These are phyloP conservation scores for Leptodactylus fuscus DNA, from an alignment of 2,113 vertebrate species.

Conservation along the genomic window DNA sequence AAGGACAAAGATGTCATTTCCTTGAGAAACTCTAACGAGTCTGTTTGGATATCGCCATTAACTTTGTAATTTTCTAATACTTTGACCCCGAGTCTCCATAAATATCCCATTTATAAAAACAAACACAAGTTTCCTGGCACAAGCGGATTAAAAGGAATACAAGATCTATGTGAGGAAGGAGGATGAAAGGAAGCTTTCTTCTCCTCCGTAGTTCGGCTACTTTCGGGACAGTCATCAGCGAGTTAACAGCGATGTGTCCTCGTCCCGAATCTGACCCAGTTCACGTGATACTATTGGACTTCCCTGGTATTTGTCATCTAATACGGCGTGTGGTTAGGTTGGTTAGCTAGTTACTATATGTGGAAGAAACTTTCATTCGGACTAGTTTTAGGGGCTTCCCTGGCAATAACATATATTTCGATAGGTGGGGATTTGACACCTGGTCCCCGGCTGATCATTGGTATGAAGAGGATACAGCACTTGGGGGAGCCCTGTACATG, in stretches of 20 bases:
- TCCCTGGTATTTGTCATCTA: too few relatives aligned
- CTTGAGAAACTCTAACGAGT: constrained; percentile 55
- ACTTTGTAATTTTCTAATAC: constrained; percentile 51
- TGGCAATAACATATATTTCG: too few relatives aligned
- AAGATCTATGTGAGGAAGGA: constrained; percentile 15
- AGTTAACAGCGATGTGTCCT: background rate
- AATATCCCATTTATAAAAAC: constrained; percentile 57
- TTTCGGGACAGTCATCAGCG: constrained; percentile 2
- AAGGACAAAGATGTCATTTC: constrained; percentile 47
- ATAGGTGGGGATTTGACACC: too few relatives aligned
- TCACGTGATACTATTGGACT: background rate
- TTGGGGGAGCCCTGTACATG: too few relatives aligned
- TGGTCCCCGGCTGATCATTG: too few relatives aligned
- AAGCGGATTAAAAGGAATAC: constrained; percentile 28
- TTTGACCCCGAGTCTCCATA: constrained; percentile 55
- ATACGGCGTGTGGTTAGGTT: background rate
- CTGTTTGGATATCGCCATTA: constrained; percentile 46
- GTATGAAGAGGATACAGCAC: too few relatives aligned
- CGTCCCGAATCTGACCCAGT: background rate
- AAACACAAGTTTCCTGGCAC: constrained; percentile 51
- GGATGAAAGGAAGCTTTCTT: constrained; percentile 45
- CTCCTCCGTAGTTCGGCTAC: background rate
- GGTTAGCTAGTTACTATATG: background rate
- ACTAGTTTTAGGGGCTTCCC: too few relatives aligned
- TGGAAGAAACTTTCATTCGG: background rate